A percentile compares a stretch with the other conserved stretches of the same genome.
Conservation (phyloP, 2,113 vertebrate species). For the Eptatretus burgeri region DNA sequence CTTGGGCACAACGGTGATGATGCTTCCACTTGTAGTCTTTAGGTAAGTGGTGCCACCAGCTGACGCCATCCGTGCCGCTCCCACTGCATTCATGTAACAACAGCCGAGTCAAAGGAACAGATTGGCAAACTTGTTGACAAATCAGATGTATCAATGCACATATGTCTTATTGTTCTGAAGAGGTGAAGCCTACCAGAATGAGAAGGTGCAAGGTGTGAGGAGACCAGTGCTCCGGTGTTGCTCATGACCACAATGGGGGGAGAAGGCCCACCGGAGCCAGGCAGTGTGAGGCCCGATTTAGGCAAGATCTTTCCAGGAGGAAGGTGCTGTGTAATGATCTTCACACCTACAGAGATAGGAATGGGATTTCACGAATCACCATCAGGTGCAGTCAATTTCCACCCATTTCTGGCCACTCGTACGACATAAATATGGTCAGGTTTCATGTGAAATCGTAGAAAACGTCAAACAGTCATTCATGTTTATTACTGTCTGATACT, state of each 20-base stretch:
- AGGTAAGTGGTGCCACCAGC: slow-evolving; percentile 60
- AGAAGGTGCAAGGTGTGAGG: slow-evolving; percentile 73
- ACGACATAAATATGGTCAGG: neutral
- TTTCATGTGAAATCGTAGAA: no score
- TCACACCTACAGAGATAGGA: slow-evolving; percentile 35
- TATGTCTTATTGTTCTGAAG: neutral
- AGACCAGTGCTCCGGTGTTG: slow-evolving; percentile 94
- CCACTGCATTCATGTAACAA: no score
- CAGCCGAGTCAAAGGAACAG: no score
- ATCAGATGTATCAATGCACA: no score
- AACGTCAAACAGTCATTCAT: no score
- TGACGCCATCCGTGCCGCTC: slow-evolving; percentile 39
- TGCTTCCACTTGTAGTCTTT: slow-evolving; percentile 90
- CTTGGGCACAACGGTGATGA: slow-evolving; percentile 91
- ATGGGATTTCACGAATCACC: neutral
- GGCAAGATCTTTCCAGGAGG: slow-evolving; percentile 96
- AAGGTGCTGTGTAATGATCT: slow-evolving; percentile 96
- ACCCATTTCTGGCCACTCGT: neutral
- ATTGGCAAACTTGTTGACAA: no score
- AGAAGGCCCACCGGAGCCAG: slow-evolving; percentile 51
- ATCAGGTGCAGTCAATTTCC: neutral
- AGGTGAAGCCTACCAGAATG: slow-evolving; percentile 39
- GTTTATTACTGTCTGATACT: no score
- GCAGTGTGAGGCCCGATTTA: slow-evolving; percentile 51
- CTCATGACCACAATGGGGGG: slow-evolving; percentile 97